Evolutionary conservation across 2,797 vertebrate genomes (phyloP).

Genomic region (Siniperca obscura): DNA sequence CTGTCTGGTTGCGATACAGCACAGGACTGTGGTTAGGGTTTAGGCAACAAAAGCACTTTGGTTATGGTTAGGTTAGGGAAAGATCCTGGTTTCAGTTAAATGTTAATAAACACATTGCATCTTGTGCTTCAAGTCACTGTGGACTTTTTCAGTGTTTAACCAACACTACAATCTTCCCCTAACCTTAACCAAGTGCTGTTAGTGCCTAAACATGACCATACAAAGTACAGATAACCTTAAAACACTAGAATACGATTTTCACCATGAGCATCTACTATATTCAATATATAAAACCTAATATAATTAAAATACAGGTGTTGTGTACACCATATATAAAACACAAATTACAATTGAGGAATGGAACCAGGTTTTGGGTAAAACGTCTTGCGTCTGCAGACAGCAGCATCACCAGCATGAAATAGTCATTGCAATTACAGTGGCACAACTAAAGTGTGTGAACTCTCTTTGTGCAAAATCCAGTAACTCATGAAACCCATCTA

Average conservation of each 20-base stretch:
- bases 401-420: background rate
- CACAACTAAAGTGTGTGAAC: constrained; percentile 6
- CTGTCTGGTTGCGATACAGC: no score
- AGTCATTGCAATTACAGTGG: background rate
- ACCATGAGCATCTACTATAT: background rate
- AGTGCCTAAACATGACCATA: no score
- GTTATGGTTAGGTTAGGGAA: no score
- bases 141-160: background rate
- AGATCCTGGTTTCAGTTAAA: no score
- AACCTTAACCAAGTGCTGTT: no score
- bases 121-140: background rate
- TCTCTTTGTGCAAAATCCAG: constrained; percentile 5
- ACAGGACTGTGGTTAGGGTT: no score
- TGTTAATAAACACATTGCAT: no score
- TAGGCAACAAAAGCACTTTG: no score
- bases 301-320: background rate
- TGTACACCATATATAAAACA: background rate
- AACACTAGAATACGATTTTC: background rate
- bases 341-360: background rate
- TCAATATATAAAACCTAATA: background rate
- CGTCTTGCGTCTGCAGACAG: background rate
- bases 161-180: background rate
- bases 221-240: background rate
- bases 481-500: constrained; percentile 15
- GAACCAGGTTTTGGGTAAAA: background rate